A percentile compares a stretch with the other conserved stretches of the same genome.
These are phyloP conservation scores for Lagocephalus sceleratus DNA, from an alignment of 2,797 vertebrate genomes.

Conservation along the genomic window DNA sequence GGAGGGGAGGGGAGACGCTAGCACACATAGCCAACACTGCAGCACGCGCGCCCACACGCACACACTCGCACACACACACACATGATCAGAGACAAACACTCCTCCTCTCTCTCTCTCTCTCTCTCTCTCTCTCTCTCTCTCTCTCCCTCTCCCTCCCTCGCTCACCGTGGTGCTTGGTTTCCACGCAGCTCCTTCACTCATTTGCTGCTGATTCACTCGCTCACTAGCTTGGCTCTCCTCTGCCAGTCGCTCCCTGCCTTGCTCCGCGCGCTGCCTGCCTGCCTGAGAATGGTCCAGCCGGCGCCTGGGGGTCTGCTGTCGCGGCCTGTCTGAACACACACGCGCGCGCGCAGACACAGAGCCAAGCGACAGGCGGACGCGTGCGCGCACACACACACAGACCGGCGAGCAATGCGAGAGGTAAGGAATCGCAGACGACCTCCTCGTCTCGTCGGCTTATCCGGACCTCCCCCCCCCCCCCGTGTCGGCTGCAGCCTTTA, in stretches of 20 bases:
- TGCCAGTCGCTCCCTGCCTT: slow-evolving; percentile 67
- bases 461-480: slow-evolving; percentile 65
- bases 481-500: slow-evolving; percentile 60
- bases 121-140: slow-evolving; percentile 27
- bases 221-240: slow-evolving; percentile 67
- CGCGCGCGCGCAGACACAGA: slow-evolving; percentile 67
- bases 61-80: slow-evolving; percentile 2
- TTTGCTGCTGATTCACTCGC: slow-evolving; percentile 69
- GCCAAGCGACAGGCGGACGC: slow-evolving; percentile 56
- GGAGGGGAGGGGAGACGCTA: slow-evolving; percentile 68
- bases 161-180: slow-evolving; percentile 57
- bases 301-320: slow-evolving; percentile 82
- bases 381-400: slow-evolving; percentile 45
- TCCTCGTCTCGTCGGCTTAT: slow-evolving; percentile 55
- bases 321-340: slow-evolving; percentile 78
- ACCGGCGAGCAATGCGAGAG: slow-evolving; percentile 79
- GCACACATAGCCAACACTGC: slow-evolving; percentile 66
- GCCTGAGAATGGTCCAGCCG: slow-evolving; percentile 80
- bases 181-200: slow-evolving; percentile 69
- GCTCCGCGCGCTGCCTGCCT: slow-evolving; percentile 64
- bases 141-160: slow-evolving; percentile 38
- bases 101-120: slow-evolving; percentile 40
- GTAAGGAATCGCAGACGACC: slow-evolving; percentile 71
- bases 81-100: slow-evolving; percentile 47
- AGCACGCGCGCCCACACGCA: slow-evolving; percentile 39